Conservation (phyloP, 2,113 vertebrate genomes). For the Mirounga angustirostris region DNA sequence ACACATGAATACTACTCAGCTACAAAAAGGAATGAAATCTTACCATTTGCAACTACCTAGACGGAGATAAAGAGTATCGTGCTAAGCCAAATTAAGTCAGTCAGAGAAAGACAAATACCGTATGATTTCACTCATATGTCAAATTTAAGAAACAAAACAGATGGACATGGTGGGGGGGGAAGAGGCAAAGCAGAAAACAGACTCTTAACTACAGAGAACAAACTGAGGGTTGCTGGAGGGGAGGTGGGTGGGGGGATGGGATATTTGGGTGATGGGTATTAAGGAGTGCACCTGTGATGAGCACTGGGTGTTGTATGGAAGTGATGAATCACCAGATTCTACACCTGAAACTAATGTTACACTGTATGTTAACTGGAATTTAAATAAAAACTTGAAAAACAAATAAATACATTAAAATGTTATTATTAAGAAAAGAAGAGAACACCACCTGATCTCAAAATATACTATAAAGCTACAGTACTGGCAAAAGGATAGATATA, state of each 20-base stretch:
- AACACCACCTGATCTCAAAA: slow-evolving; percentile 6
- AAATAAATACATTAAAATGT: not conserved
- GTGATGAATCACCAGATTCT: not conserved
- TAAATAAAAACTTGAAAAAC: not conserved
- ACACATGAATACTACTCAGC: too few species aligned
- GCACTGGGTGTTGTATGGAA: too few species aligned
- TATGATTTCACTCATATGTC: not conserved
- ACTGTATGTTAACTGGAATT: not conserved
- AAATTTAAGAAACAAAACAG: not conserved
- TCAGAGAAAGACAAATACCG: not conserved
- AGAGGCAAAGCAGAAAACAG: not conserved
- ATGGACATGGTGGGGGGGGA: not conserved
- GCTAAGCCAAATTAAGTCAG: not conserved
- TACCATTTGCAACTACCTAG: too few species aligned
- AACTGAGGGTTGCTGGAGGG: too few species aligned
- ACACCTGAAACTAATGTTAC: not conserved
- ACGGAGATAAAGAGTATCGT: not conserved
- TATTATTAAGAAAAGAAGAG: not conserved
- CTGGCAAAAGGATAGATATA: not conserved
- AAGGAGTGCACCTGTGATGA: too few species aligned
- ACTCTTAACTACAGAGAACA: not conserved
- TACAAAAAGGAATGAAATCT: too few species aligned
- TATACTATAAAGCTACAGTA: not conserved
- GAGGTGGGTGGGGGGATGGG: too few species aligned
- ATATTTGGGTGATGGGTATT: too few species aligned